phyloP scores from a whole-genome alignment of 2,797 vertebrate species.

The Chaetophractus vellerosus region DNA sequence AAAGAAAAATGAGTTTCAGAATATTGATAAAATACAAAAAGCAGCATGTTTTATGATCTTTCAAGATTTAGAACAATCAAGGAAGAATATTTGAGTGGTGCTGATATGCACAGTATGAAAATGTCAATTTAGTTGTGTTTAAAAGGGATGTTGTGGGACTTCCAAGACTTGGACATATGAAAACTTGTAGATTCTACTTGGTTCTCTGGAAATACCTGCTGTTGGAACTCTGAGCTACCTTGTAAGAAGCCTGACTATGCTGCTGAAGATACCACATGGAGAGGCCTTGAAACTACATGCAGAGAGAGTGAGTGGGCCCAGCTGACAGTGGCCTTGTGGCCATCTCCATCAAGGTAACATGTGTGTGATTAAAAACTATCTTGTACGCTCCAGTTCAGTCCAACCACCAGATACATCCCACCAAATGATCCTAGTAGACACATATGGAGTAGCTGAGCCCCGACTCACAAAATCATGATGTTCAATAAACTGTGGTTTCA shows the following conservation, averaged over 20 bases:
- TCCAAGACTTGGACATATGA: neutral
- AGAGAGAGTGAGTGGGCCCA: neutral
- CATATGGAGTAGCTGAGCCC: neutral
- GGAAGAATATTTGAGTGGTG: neutral
- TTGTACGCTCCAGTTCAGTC: neutral
- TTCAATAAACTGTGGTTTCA: neutral
- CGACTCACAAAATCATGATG: neutral
- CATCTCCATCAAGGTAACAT: neutral
- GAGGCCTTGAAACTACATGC: neutral
- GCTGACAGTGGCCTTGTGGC: no score
- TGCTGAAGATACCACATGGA: neutral
- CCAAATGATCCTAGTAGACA: neutral
- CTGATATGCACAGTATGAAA: neutral
- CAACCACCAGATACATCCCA: neutral
- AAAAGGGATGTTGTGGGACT: neutral
- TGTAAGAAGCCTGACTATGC: neutral
- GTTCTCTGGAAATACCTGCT: neutral
- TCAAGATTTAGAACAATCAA: neutral
- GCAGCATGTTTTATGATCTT: neutral
- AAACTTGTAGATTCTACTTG: neutral
- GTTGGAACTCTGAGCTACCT: neutral
- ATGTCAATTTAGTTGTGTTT: conserved; percentile 7
- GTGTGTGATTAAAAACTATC: neutral
- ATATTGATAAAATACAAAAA: neutral
- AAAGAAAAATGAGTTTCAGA: conserved; percentile 54